Evolutionary conservation across 1,140 invertebrate genomes (phyloP), one percentile per base, ranked within the genome.

Genomic region (Meteorus sp.): DNA sequence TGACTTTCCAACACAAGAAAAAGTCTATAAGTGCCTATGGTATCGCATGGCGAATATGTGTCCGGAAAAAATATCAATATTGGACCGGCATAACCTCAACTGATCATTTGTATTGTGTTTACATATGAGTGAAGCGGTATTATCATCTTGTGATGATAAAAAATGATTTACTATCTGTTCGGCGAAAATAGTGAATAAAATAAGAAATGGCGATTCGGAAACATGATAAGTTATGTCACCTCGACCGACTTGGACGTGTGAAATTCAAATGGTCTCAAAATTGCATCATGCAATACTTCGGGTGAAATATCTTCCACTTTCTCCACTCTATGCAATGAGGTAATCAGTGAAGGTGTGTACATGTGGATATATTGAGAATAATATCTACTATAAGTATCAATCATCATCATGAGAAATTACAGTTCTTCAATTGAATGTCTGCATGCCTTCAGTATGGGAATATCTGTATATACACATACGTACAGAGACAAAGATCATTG

Each of bases 301-400:
- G 22, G 20, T n/a, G 19, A 37, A 52, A 52, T 17, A 22, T 35
- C 19, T 52, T n/a, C n/a, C 31, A 27, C 50, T 52, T 52, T 52
- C 50, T 52, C 50, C 22, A 37, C 31, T 52, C 37, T 8, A 35
- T 22, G 19, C 22, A 27, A 48, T 52, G 50, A 33, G 50, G 50
- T 52, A 52, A 52, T 19, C 3, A 4, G 35, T 20, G 15, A 37
- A 52, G 29, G 31, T 35, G 31, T 52, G 29, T 33, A 33, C n/a
- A n/a, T n/a, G n/a, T n/a, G 17, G 29, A 52, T 35, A 29, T 22
- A 13, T 19, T 22, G 27, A 27, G 35, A 7, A 39, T 3, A n/a
- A 7, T 39, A 13, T 39, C 8, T 11, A 39, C 11, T 7, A 33
- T 11, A 39, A 13, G 3, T 13, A 39, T 39, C 35, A 48, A 48